These are phyloP conservation scores for Pangasius djambal DNA, from an alignment of 2,797 vertebrate genomes.

Conservation along the genomic window DNA sequence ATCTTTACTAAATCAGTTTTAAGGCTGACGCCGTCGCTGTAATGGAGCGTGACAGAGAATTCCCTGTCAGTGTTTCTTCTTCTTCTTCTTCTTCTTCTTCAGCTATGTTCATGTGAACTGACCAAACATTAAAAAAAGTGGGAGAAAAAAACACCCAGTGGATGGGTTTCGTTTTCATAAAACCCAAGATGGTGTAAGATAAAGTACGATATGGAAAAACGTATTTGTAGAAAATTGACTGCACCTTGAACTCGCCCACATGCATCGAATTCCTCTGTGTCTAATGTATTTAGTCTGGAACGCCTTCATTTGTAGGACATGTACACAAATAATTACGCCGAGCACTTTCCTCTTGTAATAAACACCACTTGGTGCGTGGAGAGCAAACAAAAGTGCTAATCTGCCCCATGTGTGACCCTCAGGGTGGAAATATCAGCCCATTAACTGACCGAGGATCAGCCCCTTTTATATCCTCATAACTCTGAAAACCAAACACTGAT, in stretches of 20 bases:
- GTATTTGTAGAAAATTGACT: neutral
- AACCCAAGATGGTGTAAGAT: neutral
- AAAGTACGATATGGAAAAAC: neutral
- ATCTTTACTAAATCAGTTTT: conserved; percentile 69
- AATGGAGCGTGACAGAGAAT: conserved; percentile 60
- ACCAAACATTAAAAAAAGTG: neutral
- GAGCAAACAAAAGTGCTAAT: conserved; percentile 44
- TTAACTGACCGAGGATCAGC: neutral
- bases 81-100: neutral
- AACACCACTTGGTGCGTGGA: conserved; percentile 40
- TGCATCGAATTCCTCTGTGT: neutral
- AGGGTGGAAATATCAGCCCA: conserved; percentile 6
- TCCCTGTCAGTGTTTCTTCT: conserved; percentile 20
- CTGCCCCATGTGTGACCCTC: conserved; percentile 50
- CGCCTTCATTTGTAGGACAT: conserved; percentile 44
- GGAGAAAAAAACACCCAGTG: neutral
- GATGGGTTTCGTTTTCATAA: neutral
- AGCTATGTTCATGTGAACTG: neutral
- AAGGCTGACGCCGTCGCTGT: conserved; percentile 68
- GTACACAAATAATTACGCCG: conserved; percentile 55
- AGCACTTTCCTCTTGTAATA: conserved; percentile 29
- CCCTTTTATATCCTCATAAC: neutral
- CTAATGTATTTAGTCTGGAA: conserved; percentile 44
- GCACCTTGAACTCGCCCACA: neutral
- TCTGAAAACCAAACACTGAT: neutral